Conservation (phyloP, 2,888 invertebrate species). For the Andrena dorsata region DNA sequence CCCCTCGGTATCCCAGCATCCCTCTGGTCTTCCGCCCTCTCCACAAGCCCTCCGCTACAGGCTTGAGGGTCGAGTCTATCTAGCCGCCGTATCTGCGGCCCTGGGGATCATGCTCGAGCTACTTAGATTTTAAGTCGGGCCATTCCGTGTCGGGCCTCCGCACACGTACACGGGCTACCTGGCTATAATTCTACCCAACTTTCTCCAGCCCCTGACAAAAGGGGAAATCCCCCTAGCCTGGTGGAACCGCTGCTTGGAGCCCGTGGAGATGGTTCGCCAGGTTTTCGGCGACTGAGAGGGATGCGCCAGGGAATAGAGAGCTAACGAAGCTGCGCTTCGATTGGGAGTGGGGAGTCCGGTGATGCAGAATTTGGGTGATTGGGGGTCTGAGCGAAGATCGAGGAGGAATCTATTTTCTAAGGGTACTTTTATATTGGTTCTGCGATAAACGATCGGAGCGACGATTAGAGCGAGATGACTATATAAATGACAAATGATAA, state of each 20-base stretch:
- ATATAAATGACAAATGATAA: no score
- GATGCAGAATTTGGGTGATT: no score
- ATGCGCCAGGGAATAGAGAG: background rate
- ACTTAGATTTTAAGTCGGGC: constrained; percentile 74
- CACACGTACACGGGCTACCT: constrained; percentile 36
- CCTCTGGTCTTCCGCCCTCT: constrained; percentile 52
- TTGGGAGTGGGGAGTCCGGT: no score
- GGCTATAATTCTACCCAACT: constrained; percentile 64
- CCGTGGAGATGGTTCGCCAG: constrained; percentile 6
- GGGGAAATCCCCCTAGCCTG: constrained; percentile 28
- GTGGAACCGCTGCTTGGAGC: constrained; percentile 36
- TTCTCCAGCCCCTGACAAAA: constrained; percentile 47
- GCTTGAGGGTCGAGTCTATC: constrained; percentile 65
- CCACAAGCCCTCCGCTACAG: constrained; percentile 32
- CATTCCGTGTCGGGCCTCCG: constrained; percentile 60
- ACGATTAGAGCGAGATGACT: no score
- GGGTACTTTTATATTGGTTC: no score
- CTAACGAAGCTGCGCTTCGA: background rate
- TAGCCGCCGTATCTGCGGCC: constrained; percentile 63
- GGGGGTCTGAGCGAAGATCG: no score
- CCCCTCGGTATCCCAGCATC: constrained; percentile 76
- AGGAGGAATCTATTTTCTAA: no score
- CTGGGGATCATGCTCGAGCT: constrained; percentile 66
- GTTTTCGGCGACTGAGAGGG: background rate
- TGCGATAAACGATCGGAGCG: no score